Evolutionary conservation across 2,797 vertebrate species (phyloP).

Genomic region (Lepus townsendii): DNA sequence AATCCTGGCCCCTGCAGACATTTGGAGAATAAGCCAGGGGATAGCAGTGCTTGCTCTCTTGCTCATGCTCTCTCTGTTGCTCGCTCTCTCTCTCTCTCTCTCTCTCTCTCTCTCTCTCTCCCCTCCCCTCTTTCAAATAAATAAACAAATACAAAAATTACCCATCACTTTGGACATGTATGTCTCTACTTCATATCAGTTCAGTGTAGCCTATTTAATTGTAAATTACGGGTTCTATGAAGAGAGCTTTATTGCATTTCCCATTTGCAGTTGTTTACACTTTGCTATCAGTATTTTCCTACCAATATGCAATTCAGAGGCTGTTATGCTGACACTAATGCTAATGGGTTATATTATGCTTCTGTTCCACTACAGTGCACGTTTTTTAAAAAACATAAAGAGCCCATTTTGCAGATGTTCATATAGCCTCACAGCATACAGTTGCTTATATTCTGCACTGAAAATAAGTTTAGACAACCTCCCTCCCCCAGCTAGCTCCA

Average conservation of each 20-base stretch:
- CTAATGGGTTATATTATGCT: slow-evolving; percentile 86
- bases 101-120: too few relatives aligned
- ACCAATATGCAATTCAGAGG: slow-evolving; percentile 86
- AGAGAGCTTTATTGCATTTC: slow-evolving; percentile 82
- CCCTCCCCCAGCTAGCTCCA: slow-evolving; percentile 62
- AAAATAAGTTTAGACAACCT: slow-evolving; percentile 70
- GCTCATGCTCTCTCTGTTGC: too few relatives aligned
- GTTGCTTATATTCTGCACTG: slow-evolving; percentile 72
- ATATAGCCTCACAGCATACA: slow-evolving; percentile 72
- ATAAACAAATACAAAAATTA: slow-evolving; percentile 36
- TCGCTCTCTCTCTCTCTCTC: too few relatives aligned
- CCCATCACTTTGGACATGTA: slow-evolving; percentile 42
- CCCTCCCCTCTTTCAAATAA: too few relatives aligned
- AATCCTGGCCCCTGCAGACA: too few relatives aligned
- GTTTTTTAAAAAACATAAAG: slow-evolving; percentile 86
- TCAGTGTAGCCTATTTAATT: slow-evolving; percentile 82
- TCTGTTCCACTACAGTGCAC: slow-evolving; percentile 85
- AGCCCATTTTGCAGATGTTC: slow-evolving; percentile 88
- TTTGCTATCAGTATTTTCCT: slow-evolving; percentile 86
- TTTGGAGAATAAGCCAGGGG: too few relatives aligned
- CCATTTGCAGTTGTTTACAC: slow-evolving; percentile 87
- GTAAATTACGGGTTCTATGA: slow-evolving; percentile 82
- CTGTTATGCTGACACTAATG: slow-evolving; percentile 84
- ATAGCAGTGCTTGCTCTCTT: too few relatives aligned
- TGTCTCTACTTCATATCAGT: slow-evolving; percentile 78